A percentile compares a stretch with the other conserved stretches of the same genome.
Evolutionary conservation across 1,140 invertebrate genomes (phyloP).

Genomic region (Macrobrachium nipponense): DNA sequence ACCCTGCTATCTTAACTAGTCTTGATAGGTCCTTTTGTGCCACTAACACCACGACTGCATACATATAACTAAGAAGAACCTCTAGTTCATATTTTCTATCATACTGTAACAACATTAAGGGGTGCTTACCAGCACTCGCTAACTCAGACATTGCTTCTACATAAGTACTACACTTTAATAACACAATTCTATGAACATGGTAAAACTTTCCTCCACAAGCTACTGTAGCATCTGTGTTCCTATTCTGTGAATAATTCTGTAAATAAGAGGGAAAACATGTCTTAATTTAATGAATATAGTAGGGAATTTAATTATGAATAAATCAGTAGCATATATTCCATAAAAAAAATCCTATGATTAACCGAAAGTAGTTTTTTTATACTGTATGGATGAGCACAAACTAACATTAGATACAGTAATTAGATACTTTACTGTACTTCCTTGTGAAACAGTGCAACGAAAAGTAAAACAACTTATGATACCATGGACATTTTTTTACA

Average conservation of each 20-base stretch:
- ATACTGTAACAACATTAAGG: background rate
- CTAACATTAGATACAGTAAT: background rate
- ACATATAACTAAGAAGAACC: slow-evolving; percentile 4
- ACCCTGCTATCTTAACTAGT: background rate
- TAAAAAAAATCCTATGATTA: too few species aligned
- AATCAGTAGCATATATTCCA: background rate
- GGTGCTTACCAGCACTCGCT: background rate
- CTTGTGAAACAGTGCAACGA: background rate
- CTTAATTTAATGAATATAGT: background rate
- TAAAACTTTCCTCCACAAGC: slow-evolving; percentile 14
- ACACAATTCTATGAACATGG: background rate
- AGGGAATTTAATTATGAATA: background rate
- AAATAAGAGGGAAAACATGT: background rate
- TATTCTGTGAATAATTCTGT: too few species aligned
- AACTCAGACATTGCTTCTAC: background rate
- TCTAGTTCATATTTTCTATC: background rate
- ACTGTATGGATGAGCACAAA: too few species aligned
- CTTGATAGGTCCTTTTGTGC: background rate
- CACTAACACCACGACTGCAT: background rate
- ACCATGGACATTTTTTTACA: background rate
- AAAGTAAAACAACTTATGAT: background rate
- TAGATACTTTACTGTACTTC: too few species aligned
- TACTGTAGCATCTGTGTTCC: background rate
- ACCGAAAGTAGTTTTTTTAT: too few species aligned
- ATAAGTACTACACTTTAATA: background rate